Base-by-base conservation (phyloP, 2,888 invertebrate species). In the Hemicrepidius hirtus region DNA sequence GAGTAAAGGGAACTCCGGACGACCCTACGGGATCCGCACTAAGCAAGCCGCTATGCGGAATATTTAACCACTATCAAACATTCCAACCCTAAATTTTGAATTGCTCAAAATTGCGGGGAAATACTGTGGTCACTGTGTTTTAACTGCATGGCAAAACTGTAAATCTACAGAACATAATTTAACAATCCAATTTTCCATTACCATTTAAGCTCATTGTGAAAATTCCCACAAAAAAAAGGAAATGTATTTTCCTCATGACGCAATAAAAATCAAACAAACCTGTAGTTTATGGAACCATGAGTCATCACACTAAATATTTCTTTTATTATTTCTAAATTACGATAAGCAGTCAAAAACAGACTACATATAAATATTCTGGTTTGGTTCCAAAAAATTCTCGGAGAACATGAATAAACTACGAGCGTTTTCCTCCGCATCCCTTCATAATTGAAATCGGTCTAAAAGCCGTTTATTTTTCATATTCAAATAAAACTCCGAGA, bases 401-500 rank as follows among this genome's bases (percentile, higher is more conserved):
- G 5, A 24, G 24, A 24, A 24, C 24, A 44, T 44, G 44, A 44
- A 50, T 50, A 50, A 50, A 21, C 13, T 10, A 50, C 20, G 50
- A 24, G 50, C 3, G 13, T 20, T n/a, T n/a, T 50, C 13, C 50
- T 50, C 13, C 50, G 20, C 12, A 18, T 49, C n/a, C 28, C 16
- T 2, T 32, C 55, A 55, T 57, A 13, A 24, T 10, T 18, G 35
- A 13, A 16, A 35, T 55, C 24, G 32, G 10, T 28, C 57, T 12
- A 57, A 16, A 57, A 13, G 13, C 24, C 32, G n/a, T 40, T 60
- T 60, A 40, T 60, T 60, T 60, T 60, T 37, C 24, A 24, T 28
- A 63, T 68, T 68, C 35, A 62, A 68, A 68, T 68, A 37, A 40
- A 53, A 57, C 13, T 57, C 57, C n/a, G n/a, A 57, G 57, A 57